These are phyloP conservation scores for Brenthis hecate DNA, from an alignment of 2,888 invertebrate genomes.

Conservation along the genomic window DNA sequence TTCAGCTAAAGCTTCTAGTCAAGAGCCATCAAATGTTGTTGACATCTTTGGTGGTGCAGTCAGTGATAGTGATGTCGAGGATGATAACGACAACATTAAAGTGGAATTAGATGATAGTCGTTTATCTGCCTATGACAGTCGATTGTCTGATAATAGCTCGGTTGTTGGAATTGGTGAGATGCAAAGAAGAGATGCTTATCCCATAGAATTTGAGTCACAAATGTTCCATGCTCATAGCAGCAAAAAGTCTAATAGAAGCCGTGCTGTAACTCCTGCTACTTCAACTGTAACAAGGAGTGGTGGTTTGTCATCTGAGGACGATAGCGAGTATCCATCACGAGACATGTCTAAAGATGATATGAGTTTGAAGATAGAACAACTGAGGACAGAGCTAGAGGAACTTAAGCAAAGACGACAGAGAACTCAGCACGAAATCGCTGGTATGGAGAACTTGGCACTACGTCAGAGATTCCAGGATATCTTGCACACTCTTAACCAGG, in stretches of 20 bases:
- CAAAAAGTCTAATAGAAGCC: slow-evolving; percentile 49
- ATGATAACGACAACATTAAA: slow-evolving; percentile 89
- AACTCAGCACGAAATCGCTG: slow-evolving; percentile 91
- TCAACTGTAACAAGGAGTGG: slow-evolving; percentile 51
- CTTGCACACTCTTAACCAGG: slow-evolving; percentile 89
- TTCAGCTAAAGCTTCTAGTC: slow-evolving; percentile 44
- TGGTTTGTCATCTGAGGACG: slow-evolving; percentile 62
- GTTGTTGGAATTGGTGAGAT: slow-evolving; percentile 57
- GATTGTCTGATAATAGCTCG: slow-evolving; percentile 84
- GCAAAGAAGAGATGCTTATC: slow-evolving; percentile 48
- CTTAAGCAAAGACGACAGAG: slow-evolving; percentile 88
- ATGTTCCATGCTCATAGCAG: slow-evolving; percentile 53
- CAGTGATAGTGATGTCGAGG: slow-evolving; percentile 92
- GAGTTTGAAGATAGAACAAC: slow-evolving; percentile 85
- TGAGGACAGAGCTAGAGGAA: slow-evolving; percentile 88
- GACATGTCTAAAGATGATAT: slow-evolving; percentile 77
- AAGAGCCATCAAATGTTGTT: slow-evolving; percentile 67
- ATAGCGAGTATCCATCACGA: slow-evolving; percentile 57
- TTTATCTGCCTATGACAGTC: slow-evolving; percentile 88
- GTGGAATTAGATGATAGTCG: slow-evolving; percentile 91
- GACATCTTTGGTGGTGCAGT: slow-evolving; percentile 97
- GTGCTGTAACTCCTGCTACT: slow-evolving; percentile 49
- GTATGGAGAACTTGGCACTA: slow-evolving; percentile 92
- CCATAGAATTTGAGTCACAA: slow-evolving; percentile 66
- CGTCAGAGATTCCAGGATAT: slow-evolving; percentile 92